Evolutionary conservation across 2,113 vertebrate species (phyloP).

Genomic region (Falcunculus frontatus): DNA sequence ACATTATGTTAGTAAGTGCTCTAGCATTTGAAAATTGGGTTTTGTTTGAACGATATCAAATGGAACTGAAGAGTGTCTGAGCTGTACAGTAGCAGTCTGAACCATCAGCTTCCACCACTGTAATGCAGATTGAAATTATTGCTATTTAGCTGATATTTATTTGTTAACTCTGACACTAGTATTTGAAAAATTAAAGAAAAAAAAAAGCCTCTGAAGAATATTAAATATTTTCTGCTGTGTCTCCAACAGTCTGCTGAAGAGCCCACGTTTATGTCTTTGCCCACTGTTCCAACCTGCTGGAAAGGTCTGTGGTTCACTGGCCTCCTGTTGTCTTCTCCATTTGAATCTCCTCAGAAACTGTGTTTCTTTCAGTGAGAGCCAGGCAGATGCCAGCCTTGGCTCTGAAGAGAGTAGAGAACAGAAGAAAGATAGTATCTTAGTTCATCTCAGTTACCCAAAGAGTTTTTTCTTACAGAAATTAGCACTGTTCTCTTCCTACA

Average conservation of each 20-base stretch:
- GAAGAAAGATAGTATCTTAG: not conserved
- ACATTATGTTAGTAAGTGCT: not conserved
- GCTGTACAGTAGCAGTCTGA: not conserved
- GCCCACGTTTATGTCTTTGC: not conserved
- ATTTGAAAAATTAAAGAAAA: not conserved
- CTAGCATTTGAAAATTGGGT: not conserved
- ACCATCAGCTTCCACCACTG: not conserved
- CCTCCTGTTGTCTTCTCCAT: not conserved
- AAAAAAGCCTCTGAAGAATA: not conserved
- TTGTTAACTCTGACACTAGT: not conserved
- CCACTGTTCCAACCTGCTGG: not conserved
- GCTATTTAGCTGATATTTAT: not conserved
- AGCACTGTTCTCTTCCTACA: not conserved
- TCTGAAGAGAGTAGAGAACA: not conserved
- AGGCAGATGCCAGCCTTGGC: not conserved
- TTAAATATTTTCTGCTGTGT: not conserved
- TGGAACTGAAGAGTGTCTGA: not conserved
- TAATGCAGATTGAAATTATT: not conserved
- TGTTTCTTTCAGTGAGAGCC: not conserved
- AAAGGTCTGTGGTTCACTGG: not conserved
- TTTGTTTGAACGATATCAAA: not conserved
- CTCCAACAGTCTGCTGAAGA: not conserved
- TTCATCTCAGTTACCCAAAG: not conserved
- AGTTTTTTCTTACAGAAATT: not conserved
- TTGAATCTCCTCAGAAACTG: not conserved